Percentiles rank a stretch among this genome's conserved stretches.
phyloP scores from a whole-genome alignment of 2,888 invertebrate genomes.

The Drosophila fungiperda region DNA sequence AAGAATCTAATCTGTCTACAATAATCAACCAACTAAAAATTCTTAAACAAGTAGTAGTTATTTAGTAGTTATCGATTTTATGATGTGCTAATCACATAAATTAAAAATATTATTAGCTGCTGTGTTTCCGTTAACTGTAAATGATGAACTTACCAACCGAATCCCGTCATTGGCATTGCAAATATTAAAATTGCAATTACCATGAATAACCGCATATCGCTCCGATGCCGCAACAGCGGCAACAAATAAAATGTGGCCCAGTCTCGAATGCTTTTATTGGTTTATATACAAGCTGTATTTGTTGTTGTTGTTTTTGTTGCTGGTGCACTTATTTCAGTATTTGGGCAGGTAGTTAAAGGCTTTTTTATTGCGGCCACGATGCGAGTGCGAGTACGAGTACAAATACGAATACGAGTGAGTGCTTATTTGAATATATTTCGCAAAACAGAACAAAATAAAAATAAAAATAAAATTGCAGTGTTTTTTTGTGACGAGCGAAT shows the following conservation, averaged over 20 bases:
- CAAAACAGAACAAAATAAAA: conserved; percentile 18
- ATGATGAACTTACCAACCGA: conserved; percentile 91
- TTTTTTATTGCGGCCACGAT: conserved; percentile 60
- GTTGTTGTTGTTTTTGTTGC: conserved; percentile 29
- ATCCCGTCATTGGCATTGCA: conserved; percentile 94
- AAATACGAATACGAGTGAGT: conserved; percentile 46
- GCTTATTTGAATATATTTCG: conserved; percentile 63
- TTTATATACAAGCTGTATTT: conserved; percentile 31
- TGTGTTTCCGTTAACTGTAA: conserved; percentile 9
- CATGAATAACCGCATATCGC: conserved; percentile 90
- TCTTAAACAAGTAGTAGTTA: neutral
- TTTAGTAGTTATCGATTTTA: neutral
- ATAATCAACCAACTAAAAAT: neutral
- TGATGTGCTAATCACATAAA: conserved; percentile 2
- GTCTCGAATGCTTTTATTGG: conserved; percentile 54
- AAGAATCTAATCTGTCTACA: neutral
- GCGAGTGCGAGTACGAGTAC: conserved; percentile 22
- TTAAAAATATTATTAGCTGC: neutral
- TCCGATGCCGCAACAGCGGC: conserved; percentile 74
- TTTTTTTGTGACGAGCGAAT: conserved; percentile 62
- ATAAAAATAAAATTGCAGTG: conserved; percentile 31
- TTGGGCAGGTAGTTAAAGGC: conserved; percentile 70
- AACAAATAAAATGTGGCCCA: conserved; percentile 73
- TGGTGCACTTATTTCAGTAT: conserved; percentile 33
- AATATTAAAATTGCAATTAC: conserved; percentile 93